These are phyloP conservation scores for Spodoptera littoralis DNA, from an alignment of 2,888 invertebrate species.

Conservation along the genomic window DNA sequence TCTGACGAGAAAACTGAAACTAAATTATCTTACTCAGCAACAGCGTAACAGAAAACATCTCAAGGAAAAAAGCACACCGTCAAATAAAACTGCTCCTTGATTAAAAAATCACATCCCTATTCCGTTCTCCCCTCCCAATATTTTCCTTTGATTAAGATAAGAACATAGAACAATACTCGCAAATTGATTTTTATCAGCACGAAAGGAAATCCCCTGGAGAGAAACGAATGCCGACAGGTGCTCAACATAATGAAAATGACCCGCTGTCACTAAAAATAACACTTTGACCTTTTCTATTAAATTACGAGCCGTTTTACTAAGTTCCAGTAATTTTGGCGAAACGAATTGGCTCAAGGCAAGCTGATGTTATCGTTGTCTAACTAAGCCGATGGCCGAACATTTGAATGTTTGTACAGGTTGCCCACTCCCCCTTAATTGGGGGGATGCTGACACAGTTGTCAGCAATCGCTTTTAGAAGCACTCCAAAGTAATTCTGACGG, in stretches of 20 bases:
- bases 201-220: constrained; percentile 23
- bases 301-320: constrained; percentile 62
- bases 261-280: constrained; percentile 62
- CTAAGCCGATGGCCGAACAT: constrained; percentile 45
- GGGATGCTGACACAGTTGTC: constrained; percentile 28
- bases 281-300: constrained; percentile 64
- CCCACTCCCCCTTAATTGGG: constrained; percentile 29
- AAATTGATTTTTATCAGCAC: constrained; percentile 54
- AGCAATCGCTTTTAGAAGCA: constrained; percentile 35
- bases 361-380: constrained; percentile 54
- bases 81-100: constrained; percentile 38
- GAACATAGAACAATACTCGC: constrained; percentile 37
- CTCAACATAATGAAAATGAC: constrained; percentile 63
- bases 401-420: constrained; percentile 54
- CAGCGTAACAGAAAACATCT: background rate
- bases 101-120: constrained; percentile 36
- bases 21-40: background rate
- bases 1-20: too few species aligned
- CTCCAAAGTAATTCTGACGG: constrained; percentile 28
- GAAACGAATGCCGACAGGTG: constrained; percentile 43
- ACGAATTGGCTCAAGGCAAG: constrained; percentile 53
- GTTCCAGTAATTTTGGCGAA: constrained; percentile 58
- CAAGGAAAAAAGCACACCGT: constrained; percentile 3
- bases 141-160: constrained; percentile 54
- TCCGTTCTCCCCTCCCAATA: constrained; percentile 38